phyloP scores from a whole-genome alignment of 2,113 vertebrate genomes.

The Chionis minor region DNA sequence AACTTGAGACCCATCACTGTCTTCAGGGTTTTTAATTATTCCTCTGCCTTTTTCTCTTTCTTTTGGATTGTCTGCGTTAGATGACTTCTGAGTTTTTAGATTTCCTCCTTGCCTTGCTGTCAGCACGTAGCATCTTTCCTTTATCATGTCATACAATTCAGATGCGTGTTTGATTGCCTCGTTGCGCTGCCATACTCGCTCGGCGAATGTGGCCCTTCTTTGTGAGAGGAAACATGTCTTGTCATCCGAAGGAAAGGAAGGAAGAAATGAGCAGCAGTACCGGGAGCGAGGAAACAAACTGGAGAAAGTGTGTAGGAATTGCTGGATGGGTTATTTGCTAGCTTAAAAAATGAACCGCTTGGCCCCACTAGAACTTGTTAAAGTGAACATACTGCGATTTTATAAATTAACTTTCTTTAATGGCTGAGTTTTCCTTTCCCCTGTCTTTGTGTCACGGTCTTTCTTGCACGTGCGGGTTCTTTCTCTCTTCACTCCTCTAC shows the following conservation, averaged over 20 bases:
- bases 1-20: slow-evolving; percentile 51
- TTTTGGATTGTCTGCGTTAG: not conserved
- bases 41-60: slow-evolving; percentile 23
- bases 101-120: slow-evolving; percentile 2
- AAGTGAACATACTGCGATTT: slow-evolving; percentile 6
- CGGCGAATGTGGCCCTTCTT: not conserved
- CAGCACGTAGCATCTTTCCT: not conserved
- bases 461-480: not conserved
- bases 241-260: not conserved
- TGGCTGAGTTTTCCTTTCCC: not conserved
- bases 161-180: not conserved
- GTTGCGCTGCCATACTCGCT: not conserved
- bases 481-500: not conserved
- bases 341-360: not conserved
- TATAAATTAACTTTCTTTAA: not conserved
- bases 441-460: not conserved
- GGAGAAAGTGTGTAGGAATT: not conserved
- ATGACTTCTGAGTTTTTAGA: slow-evolving; percentile 14
- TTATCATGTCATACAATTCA: not conserved
- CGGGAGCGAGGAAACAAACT: not conserved
- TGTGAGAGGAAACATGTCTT: not conserved
- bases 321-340: not conserved
- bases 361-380: not conserved
- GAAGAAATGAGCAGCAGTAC: not conserved
- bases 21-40: slow-evolving; percentile 55